Evolutionary conservation across 1,140 invertebrate species (phyloP).

Genomic region (Lutraria rhynchaena): DNA sequence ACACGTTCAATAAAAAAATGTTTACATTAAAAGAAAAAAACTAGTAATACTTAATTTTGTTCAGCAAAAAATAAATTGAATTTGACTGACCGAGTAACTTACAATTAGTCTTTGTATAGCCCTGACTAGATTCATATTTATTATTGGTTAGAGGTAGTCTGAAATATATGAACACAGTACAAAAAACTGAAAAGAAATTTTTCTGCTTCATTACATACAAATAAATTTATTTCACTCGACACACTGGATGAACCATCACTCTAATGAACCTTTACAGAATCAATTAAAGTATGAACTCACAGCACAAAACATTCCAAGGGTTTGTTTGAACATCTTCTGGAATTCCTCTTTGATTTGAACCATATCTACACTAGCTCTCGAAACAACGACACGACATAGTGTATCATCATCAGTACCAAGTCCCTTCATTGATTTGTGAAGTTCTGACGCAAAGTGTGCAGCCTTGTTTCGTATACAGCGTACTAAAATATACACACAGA

Average conservation of each 20-base stretch:
- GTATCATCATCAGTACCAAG: constrained; percentile 83
- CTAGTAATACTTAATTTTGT: too few species aligned
- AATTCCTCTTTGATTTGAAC: constrained; percentile 84
- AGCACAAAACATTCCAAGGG: constrained; percentile 76
- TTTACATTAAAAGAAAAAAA: too few species aligned
- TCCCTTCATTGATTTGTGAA: constrained; percentile 82
- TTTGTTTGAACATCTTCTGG: constrained; percentile 78
- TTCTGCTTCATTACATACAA: not conserved
- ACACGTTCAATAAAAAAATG: too few species aligned
- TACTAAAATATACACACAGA: too few species aligned
- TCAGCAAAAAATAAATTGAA: too few species aligned
- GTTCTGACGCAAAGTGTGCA: constrained; percentile 79
- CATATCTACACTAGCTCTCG: constrained; percentile 84
- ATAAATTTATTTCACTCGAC: not conserved
- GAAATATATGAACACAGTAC: not conserved
- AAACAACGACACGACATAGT: constrained; percentile 81
- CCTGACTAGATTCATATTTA: not conserved
- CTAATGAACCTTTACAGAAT: not conserved
- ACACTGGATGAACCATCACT: not conserved
- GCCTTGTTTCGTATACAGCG: constrained; percentile 76
- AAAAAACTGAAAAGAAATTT: not conserved
- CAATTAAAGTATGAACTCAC: constrained; percentile 65
- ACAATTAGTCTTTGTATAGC: not conserved
- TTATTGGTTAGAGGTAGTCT: too few species aligned
- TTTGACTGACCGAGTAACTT: too few species aligned